A percentile compares a stretch with the other conserved stretches of the same genome.
These are phyloP conservation scores for Patella depressa DNA, from an alignment of 2,888 invertebrate species.

Conservation along the genomic window DNA sequence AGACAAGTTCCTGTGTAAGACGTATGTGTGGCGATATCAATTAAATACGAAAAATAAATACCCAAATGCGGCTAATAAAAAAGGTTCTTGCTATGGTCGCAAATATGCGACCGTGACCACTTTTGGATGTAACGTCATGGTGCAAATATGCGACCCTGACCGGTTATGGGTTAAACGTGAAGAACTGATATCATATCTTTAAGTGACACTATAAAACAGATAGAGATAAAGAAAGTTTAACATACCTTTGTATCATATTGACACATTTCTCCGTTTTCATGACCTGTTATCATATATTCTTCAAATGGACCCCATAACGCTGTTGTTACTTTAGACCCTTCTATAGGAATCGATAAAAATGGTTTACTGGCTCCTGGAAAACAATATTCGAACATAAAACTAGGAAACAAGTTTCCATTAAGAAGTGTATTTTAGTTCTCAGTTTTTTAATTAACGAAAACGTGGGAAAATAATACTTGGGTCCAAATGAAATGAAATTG, in stretches of 20 bases:
- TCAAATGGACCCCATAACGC: slow-evolving; percentile 95
- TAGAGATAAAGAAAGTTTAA: neutral
- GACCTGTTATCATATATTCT: slow-evolving; percentile 75
- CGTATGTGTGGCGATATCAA: too few relatives aligned
- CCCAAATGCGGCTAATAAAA: too few relatives aligned
- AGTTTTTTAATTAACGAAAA: too few relatives aligned
- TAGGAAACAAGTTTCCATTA: neutral
- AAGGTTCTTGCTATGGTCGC: too few relatives aligned
- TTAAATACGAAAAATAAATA: too few relatives aligned
- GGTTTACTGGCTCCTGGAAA: slow-evolving; percentile 78
- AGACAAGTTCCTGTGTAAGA: too few relatives aligned
- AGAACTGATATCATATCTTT: too few relatives aligned
- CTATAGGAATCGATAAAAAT: slow-evolving; percentile 84
- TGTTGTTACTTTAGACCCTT: slow-evolving; percentile 84
- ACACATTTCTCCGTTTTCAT: slow-evolving; percentile 92
- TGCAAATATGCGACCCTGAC: too few relatives aligned
- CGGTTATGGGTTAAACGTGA: too few relatives aligned
- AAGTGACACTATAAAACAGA: too few relatives aligned
- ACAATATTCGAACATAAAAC: neutral
- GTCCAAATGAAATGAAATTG: neutral
- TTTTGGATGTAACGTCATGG: too few relatives aligned
- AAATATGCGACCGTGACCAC: too few relatives aligned
- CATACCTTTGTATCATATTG: slow-evolving; percentile 86
- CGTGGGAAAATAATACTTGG: neutral
- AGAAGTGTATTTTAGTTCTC: neutral